Evolutionary conservation across 2,797 vertebrate genomes (phyloP).

Genomic region (Phylloscopus collybita): DNA sequence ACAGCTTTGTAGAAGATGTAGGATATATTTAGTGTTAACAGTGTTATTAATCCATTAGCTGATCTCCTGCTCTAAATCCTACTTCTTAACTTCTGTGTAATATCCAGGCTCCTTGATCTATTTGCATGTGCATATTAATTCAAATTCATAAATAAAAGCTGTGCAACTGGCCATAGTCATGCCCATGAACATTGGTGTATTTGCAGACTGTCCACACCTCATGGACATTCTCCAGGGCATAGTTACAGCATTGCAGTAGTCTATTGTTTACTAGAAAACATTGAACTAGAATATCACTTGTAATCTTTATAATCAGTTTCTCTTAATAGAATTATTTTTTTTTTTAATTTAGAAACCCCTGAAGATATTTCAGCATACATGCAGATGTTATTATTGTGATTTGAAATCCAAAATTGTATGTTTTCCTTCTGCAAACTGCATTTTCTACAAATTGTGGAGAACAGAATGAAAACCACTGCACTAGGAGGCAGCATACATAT

Average conservation of each 20-base stretch:
- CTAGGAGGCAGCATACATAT: neutral
- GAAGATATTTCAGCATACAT: neutral
- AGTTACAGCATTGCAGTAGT: neutral
- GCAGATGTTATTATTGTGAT: neutral
- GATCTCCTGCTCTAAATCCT: neutral
- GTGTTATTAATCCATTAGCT: neutral
- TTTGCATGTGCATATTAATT: neutral
- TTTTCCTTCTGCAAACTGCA: neutral
- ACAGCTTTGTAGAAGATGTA: neutral
- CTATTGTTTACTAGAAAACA: neutral
- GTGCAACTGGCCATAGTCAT: neutral
- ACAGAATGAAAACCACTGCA: neutral
- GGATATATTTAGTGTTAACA: neutral
- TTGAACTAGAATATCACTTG: neutral
- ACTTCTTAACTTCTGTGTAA: neutral
- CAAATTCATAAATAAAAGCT: neutral
- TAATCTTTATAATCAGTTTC: neutral
- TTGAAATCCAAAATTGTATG: neutral
- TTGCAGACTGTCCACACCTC: neutral
- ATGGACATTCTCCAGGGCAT: neutral
- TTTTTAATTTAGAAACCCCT: neutral
- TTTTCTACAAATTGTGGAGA: neutral
- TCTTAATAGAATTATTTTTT: neutral
- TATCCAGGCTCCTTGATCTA: neutral
- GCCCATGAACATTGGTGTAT: accelerated